These are phyloP conservation scores for Caenorhabditis sp. DNA, from an alignment of 2,888 invertebrate genomes.

Conservation along the genomic window DNA sequence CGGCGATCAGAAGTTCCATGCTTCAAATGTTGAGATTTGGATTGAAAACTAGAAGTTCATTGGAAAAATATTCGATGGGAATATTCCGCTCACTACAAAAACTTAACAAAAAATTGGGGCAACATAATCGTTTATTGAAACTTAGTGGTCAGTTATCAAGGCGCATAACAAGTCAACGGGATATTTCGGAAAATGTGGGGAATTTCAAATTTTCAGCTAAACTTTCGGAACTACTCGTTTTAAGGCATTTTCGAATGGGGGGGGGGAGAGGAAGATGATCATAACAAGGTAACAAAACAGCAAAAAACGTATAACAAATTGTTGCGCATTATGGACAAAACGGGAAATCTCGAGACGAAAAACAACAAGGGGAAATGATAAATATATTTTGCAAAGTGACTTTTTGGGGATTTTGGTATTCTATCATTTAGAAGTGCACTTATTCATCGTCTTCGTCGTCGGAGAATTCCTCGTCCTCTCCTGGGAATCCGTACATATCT, in stretches of 20 bases:
- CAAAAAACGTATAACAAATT: slow-evolving; percentile 31
- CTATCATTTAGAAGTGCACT: neutral
- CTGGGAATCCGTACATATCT: slow-evolving; percentile 43
- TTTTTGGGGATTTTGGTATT: neutral
- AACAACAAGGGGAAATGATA: neutral
- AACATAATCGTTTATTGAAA: neutral
- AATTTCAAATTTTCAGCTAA: neutral
- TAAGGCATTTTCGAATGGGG: neutral
- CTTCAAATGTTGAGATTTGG: neutral
- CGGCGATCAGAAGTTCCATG: slow-evolving; percentile 11
- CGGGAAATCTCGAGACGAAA: neutral
- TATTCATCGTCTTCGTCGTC: slow-evolving; percentile 42
- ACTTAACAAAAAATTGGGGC: neutral
- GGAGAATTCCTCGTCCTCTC: slow-evolving; percentile 41
- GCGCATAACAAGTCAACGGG: neutral
- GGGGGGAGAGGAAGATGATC: neutral
- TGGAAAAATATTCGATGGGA: neutral
- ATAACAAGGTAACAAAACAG: slow-evolving; percentile 20
- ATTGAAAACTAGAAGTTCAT: neutral
- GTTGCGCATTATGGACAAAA: slow-evolving; percentile 1
- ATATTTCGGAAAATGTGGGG: neutral
- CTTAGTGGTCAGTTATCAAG: neutral
- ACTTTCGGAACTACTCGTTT: slow-evolving; percentile 21
- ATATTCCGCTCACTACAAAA: neutral
- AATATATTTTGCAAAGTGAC: neutral